Conservation (phyloP, 2,888 invertebrate genomes). For the Nephrotoma appendiculata region DNA sequence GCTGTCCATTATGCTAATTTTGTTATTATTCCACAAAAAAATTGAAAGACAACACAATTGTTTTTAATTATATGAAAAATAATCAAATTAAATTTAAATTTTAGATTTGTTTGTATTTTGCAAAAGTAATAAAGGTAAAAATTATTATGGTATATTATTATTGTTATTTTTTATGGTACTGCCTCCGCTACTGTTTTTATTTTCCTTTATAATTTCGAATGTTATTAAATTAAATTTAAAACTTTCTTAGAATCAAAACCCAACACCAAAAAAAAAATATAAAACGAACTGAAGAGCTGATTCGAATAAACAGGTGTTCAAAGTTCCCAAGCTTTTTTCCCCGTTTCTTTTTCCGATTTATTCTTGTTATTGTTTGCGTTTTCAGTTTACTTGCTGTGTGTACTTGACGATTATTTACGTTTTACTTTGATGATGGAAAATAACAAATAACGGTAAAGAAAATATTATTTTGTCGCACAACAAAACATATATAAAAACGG, state of each 20-base stretch:
- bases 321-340: neutral
- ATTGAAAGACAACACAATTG: too few species aligned
- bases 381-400: neutral
- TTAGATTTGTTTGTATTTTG: too few species aligned
- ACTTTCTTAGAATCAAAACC: neutral
- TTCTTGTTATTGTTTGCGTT: neutral
- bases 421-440: neutral
- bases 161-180: too few species aligned
- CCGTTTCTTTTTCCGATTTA: neutral
- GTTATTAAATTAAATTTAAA: neutral
- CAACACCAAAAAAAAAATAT: neutral
- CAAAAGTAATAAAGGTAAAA: too few species aligned
- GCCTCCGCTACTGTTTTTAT: too few species aligned
- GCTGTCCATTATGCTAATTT: too few species aligned
- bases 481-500: neutral
- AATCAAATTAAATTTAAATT: too few species aligned
- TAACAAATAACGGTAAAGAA: neutral
- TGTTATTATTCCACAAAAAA: too few species aligned
- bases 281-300: neutral
- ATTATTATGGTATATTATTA: too few species aligned
- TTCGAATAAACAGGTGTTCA: neutral
- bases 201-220: too few species aligned
- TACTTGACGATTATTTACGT: neutral
- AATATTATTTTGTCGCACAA: neutral
- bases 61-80: too few species aligned